A percentile compares a stretch with the other conserved stretches of the same genome.
These are phyloP conservation scores for Neosilurus mollespiculum DNA, from an alignment of 2,797 vertebrate genomes.

Conservation along the genomic window DNA sequence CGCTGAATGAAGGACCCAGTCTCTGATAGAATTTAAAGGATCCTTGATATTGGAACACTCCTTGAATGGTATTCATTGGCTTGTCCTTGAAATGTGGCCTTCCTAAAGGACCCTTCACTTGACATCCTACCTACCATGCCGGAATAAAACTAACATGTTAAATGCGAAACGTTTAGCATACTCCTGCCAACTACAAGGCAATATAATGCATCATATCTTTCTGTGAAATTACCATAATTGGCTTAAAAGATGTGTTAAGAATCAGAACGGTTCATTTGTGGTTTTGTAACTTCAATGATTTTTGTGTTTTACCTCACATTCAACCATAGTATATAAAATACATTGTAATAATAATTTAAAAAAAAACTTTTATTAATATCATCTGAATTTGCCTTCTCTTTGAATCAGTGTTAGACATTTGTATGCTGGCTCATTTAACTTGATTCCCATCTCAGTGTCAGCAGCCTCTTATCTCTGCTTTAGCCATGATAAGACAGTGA, in stretches of 20 bases:
- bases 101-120: too few relatives aligned
- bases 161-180: neutral
- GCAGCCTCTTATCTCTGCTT: neutral
- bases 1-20: too few relatives aligned
- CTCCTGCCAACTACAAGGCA: neutral
- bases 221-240: neutral
- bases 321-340: neutral
- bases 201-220: neutral
- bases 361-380: neutral
- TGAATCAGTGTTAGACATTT: neutral
- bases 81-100: too few relatives aligned
- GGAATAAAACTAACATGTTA: neutral
- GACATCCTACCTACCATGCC: too few relatives aligned
- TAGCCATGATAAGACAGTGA: neutral
- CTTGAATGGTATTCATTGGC: too few relatives aligned
- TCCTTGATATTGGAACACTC: too few relatives aligned
- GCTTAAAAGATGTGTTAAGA: neutral
- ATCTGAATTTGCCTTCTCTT: neutral
- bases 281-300: neutral
- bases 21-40: too few relatives aligned
- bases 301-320: neutral
- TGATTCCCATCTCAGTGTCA: slow-evolving; percentile 5
- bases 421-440: neutral
- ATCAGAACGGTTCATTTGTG: neutral
- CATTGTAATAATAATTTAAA: neutral